Evolutionary conservation across 2,888 invertebrate genomes (phyloP).

Genomic region (Caenorhabditis drosophilae): DNA sequence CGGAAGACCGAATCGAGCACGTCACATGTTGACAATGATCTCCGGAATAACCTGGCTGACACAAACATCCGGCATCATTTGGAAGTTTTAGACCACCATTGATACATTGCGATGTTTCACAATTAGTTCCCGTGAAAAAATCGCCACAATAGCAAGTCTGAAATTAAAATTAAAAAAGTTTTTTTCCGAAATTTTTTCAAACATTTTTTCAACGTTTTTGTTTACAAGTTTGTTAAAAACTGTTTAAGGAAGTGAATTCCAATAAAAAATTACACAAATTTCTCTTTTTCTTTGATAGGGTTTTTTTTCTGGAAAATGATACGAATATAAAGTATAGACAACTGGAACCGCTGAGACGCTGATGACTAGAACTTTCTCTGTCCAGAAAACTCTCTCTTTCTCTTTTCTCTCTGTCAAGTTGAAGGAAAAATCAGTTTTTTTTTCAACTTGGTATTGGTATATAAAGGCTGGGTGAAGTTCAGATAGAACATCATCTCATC

Average conservation of each 20-base stretch:
- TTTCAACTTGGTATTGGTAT: slow-evolving; percentile 6
- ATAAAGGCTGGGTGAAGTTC: slow-evolving; percentile 3
- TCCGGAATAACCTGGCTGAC: slow-evolving; percentile 36
- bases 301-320: not conserved
- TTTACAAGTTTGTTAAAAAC: no score
- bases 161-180: slow-evolving; percentile 1
- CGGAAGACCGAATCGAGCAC: slow-evolving; percentile 28
- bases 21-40: slow-evolving; percentile 43
- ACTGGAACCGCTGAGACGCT: not conserved
- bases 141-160: slow-evolving; percentile 53
- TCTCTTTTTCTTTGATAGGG: not conserved
- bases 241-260: no score
- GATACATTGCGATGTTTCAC: slow-evolving; percentile 47
- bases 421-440: no score
- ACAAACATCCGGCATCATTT: slow-evolving; percentile 34
- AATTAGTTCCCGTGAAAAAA: slow-evolving; percentile 45
- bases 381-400: slow-evolving; percentile 6
- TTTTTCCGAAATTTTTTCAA: not conserved
- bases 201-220: slow-evolving; percentile 1
- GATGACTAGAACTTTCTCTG: not conserved
- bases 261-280: no score
- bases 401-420: not conserved
- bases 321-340: not conserved
- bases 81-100: slow-evolving; percentile 41
- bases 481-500: slow-evolving; percentile 7